These are phyloP conservation scores for Caerostris darwini DNA, from an alignment of 1,140 invertebrate genomes.

Conservation along the genomic window DNA sequence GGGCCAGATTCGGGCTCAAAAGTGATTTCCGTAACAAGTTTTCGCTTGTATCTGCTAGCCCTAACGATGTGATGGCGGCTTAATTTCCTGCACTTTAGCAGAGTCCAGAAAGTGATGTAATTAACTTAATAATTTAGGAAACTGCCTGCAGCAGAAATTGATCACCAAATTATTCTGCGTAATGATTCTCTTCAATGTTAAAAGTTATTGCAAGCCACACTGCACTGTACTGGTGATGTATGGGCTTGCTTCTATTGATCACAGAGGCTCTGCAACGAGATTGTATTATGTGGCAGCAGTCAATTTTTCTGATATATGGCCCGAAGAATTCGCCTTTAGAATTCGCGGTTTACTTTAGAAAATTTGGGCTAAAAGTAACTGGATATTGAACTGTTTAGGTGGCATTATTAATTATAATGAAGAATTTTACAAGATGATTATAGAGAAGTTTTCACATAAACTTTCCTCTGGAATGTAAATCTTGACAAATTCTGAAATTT, in stretches of 20 bases:
- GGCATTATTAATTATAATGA: too few relatives aligned
- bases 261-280: not conserved
- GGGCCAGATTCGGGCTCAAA: not conserved
- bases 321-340: too few relatives aligned
- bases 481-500: too few relatives aligned
- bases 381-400: too few relatives aligned
- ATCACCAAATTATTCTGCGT: conserved; percentile 46
- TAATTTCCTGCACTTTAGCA: conserved; percentile 39
- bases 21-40: conserved; percentile 20
- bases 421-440: too few relatives aligned
- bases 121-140: conserved; percentile 62
- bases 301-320: too few relatives aligned
- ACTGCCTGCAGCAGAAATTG: conserved; percentile 40
- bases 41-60: conserved; percentile 8
- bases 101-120: conserved; percentile 17
- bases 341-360: too few relatives aligned
- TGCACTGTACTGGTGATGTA: not conserved
- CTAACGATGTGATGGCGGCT: conserved; percentile 18
- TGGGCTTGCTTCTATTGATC: not conserved
- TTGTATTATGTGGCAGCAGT: too few relatives aligned
- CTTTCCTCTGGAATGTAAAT: too few relatives aligned
- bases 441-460: too few relatives aligned
- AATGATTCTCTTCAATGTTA: conserved; percentile 43
- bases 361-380: too few relatives aligned
- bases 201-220: conserved; percentile 9